Evolutionary conservation across 1,140 invertebrate species (phyloP), one percentile per base, ranked within the genome.

Genomic region (Centruroides vittatus): DNA sequence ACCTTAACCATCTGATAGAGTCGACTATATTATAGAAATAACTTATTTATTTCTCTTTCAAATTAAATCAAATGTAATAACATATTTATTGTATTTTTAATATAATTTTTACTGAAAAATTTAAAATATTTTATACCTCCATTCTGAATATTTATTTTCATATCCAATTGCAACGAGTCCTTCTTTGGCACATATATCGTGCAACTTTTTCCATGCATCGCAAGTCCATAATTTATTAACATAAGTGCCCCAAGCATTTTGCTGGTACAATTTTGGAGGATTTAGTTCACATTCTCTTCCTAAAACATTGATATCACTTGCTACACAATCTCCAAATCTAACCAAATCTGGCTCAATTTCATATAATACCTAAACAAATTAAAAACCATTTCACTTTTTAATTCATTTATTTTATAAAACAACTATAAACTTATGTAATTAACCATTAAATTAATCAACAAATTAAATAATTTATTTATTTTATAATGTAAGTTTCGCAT

Each of bases 1-100:
- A 79, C 66, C 69, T 83, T 83, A 3, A 75, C 72, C 61, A 80
- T 72, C 67, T 82, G 80, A 70, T 80, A 78, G 7, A 83, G 61
- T 12, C 81, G 75, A 66, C 80, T 80, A 66, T 64, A 53, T 23
- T 8, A 50, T 4, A 23, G 59, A 61, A 47, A 60, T 8, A 58
- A 5, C 10, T 23, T 10, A 60, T 58, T 6, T 61, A 57, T 23
- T 35, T 13, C 5, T 57, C 13, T 34, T 41, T 41, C 5, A 41
- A 41, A 41, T 41, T 41, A 41, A 41, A 6, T 41, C 41, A 41
- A 23, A 23, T 23, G 0, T 23, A 23, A 23, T 23, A 23, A 23
- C 23, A 23, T 23, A 23, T 2, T 41, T 41, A 41, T 6, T 41
- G 41, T 41, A 41, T 41, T 1, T 41, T 41, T 8, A 41, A 41